Evolutionary conservation across 2,888 invertebrate genomes (phyloP), one percentile per base, ranked within the genome.

Genomic region (Choristoneura rosaceana): DNA sequence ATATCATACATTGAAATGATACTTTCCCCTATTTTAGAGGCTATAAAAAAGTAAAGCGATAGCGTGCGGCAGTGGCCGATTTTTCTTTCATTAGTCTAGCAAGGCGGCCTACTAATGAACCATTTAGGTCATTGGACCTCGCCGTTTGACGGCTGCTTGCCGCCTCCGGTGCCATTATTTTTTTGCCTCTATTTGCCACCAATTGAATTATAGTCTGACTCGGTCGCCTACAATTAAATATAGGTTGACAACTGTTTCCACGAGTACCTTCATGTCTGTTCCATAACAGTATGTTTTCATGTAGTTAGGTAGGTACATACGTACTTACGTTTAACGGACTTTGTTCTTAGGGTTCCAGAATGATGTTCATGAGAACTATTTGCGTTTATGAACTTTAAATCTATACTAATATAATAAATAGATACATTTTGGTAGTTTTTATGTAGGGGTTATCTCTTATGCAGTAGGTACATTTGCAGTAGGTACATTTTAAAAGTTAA

Each of bases 111-210:
- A 91, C 90, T 90, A 87, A 87, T 88, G 86, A 86, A 84, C 87
- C 89, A 94, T 92, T 92, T 93, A 89, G 94, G 93, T 94, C 92
- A 93, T 91, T 92, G 91, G 92, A 92, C 92, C 90, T 93, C 91
- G 85, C 90, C 87, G 91, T 89, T 91, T 86, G 89, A 87, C 85
- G 89, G 84, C 81, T 85, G 82, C 83, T 82, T 82, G 76, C 81
- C 85, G 85, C 86, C 87, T 85, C 83, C 86, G 87, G 84, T 84
- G 85, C 83, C 79, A 88, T 88, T 84, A 87, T 87, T 91, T 25
- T 92, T 90, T 90, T 90, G 86, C 85, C 77, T 79, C 82, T 87
- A 85, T 85, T 83, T 85, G 84, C 83, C 85, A 82, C 83, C 86
- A 85, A 90, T 88, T 89, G 87, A 89, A 86, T 25, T 25, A 25